Evolutionary conservation across 1,140 invertebrate species (phyloP), one percentile per base, ranked within the genome.

Genomic region (Diploscapter pachys): DNA sequence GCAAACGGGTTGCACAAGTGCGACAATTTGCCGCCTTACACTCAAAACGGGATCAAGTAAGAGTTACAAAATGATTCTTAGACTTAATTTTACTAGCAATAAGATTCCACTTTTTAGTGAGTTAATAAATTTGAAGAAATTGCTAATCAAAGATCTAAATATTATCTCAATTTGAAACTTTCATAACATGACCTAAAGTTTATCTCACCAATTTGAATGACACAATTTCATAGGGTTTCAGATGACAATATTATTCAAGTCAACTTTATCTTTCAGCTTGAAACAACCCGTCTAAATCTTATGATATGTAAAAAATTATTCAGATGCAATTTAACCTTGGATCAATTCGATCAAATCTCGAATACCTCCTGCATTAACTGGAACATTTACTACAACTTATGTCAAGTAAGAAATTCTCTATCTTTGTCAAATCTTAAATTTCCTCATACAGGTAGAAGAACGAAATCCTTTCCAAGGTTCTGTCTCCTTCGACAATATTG

Each of bases 401-500:
- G 97, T 87, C 91, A 91, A 68, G 91, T 74, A 13, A 56, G 63
- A 50, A 55, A 63, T 72, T 63, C 3, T 11, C 50, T n/a, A 72
- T 4, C 11, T 8, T 52, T 13, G 48, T 54, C 66, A 6, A 8
- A 52, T 48, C 57, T 2, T 2, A 8, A 11, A 51, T 64, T 49
- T 66, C 31, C 31, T 31, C 0, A 31, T 31, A 31, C 53, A 74
- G 73, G 73, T 94, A 71, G 91, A 92, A 73, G 94, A 94, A 62
- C 91, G 91, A 81, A 99, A 99, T 89, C 97, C 97, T 49, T 99
- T 98, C 87, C 94, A 96, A 88, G 96, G 96, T 61, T 96, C 96
- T 49, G 98, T 99, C 82, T 97, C 95, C 11, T 99, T 99, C 88
- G 97, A 99, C 88, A 99, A 99, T 87, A 99, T 99, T 80, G 96